Evolutionary conservation across 2,888 invertebrate species (phyloP).

Genomic region (Caenorhabditis imperialis): DNA sequence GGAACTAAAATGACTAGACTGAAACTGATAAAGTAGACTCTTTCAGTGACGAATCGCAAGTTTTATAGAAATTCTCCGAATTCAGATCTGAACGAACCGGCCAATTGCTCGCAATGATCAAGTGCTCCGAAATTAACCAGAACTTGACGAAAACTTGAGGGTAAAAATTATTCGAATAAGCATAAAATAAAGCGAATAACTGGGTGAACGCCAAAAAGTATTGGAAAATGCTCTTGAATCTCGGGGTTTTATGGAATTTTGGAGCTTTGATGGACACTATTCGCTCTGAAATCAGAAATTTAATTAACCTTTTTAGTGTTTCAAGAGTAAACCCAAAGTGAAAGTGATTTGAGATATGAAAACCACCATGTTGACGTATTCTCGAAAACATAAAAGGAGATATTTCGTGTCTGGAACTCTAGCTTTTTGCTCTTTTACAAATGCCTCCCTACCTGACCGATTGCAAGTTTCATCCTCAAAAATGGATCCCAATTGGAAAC

Average conservation of each 20-base stretch:
- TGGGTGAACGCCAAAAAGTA: neutral
- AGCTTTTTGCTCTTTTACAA: too few relatives aligned
- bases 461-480: slow-evolving; percentile 10
- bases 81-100: slow-evolving; percentile 5
- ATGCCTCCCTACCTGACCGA: neutral
- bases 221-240: slow-evolving; percentile 2
- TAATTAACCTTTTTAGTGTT: too few relatives aligned
- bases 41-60: too few relatives aligned
- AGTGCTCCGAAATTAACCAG: slow-evolving; percentile 4
- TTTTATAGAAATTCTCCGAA: too few relatives aligned
- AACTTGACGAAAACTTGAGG: neutral
- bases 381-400: slow-evolving; percentile 1
- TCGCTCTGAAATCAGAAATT: slow-evolving; percentile 3
- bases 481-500: slow-evolving; percentile 6
- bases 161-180: slow-evolving; percentile 6
- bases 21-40: too few relatives aligned
- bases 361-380: slow-evolving; percentile 12
- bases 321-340: too few relatives aligned
- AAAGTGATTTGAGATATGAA: slow-evolving; percentile 9
- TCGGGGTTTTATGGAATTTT: neutral
- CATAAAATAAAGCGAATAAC: slow-evolving; percentile 5
- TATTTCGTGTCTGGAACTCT: slow-evolving; percentile 8
- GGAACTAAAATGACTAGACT: too few relatives aligned
- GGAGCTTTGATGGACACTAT: slow-evolving; percentile 13
- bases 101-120: slow-evolving; percentile 17